phyloP scores from a whole-genome alignment of 2,888 invertebrate species.

The Hemithea aestivaria region DNA sequence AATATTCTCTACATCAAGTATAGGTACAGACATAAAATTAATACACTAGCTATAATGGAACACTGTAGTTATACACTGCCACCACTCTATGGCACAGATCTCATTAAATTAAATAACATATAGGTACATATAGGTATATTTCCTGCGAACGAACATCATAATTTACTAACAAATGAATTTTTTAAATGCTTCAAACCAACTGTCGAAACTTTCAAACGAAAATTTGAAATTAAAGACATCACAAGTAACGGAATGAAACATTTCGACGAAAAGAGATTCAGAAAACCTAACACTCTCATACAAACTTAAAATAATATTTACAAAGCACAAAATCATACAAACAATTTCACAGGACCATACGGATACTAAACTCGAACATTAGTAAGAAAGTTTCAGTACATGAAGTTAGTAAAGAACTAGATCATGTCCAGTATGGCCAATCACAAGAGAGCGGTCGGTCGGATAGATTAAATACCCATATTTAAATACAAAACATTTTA shows the following conservation, averaged over 20 bases:
- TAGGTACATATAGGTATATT: constrained; percentile 39
- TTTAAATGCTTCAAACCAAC: constrained; percentile 19
- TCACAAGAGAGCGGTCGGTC: constrained; percentile 75
- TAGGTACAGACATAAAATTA: constrained; percentile 68
- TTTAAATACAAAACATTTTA: constrained; percentile 76
- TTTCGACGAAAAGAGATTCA: constrained; percentile 68
- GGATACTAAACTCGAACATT: constrained; percentile 46
- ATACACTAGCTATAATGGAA: constrained; percentile 64
- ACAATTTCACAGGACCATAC: constrained; percentile 48
- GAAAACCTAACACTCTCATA: constrained; percentile 71
- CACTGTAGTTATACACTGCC: constrained; percentile 65
- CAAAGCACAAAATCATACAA: constrained; percentile 73
- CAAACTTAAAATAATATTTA: constrained; percentile 75
- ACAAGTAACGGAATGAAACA: constrained; percentile 44
- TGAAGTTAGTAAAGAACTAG: constrained; percentile 53
- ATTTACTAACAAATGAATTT: constrained; percentile 22
- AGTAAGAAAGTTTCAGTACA: constrained; percentile 48
- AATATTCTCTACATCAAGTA: constrained; percentile 61
- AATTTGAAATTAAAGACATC: constrained; percentile 27
- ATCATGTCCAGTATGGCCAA: constrained; percentile 62
- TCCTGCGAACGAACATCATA: constrained; percentile 35
- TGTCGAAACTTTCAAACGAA: constrained; percentile 15
- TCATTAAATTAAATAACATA: constrained; percentile 47
- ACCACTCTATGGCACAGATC: constrained; percentile 76
- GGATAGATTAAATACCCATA: constrained; percentile 72